Conservation (phyloP, 2,797 vertebrate genomes). For the Diceros bicornis region DNA sequence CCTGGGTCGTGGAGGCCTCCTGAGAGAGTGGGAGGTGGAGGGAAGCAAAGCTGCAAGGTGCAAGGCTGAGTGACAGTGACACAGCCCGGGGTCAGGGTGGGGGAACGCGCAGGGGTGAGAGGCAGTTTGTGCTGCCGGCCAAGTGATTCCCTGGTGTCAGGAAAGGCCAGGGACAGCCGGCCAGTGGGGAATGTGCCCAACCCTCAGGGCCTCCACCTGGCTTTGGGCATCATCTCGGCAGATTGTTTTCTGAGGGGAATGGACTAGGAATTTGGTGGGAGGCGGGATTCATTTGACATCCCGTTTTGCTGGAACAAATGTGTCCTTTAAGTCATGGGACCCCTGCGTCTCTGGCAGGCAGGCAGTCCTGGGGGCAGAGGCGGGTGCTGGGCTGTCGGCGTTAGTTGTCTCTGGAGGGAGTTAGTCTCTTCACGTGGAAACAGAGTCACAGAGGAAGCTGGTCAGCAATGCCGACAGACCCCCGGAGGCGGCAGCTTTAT, state of each 20-base stretch:
- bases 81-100: neutral
- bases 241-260: neutral
- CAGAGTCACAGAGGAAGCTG: neutral
- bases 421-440: neutral
- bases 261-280: neutral
- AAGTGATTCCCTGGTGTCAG: neutral
- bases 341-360: neutral
- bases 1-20: neutral
- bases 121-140: neutral
- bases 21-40: neutral
- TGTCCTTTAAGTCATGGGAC: neutral
- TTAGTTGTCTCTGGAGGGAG: neutral
- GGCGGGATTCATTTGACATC: neutral
- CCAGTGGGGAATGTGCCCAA: neutral
- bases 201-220: too few relatives aligned
- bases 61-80: neutral
- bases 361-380: neutral
- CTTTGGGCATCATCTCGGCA: neutral
- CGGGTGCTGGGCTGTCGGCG: too few relatives aligned
- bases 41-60: neutral
- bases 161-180: neutral
- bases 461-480: neutral
- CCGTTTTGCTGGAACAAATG: neutral
- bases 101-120: neutral
- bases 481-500: neutral